These are phyloP conservation scores for Globodera ellingtonae DNA, from an alignment of 1,140 invertebrate species.

Conservation along the genomic window DNA sequence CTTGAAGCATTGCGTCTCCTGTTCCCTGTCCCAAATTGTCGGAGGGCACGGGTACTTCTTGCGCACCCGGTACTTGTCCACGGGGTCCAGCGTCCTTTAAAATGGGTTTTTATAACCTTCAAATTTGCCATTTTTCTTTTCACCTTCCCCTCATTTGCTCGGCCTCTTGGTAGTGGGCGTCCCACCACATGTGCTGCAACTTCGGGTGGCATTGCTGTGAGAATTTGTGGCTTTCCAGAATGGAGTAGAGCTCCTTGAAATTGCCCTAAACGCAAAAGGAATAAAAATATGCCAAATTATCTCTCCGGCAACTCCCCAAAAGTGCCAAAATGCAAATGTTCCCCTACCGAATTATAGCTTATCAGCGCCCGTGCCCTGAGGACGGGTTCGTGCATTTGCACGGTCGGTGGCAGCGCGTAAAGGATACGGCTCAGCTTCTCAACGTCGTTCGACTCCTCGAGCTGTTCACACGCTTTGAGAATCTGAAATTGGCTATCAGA, in stretches of 20 bases:
- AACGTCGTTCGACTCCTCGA: conserved; percentile 97
- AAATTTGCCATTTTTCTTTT: conserved; percentile 9
- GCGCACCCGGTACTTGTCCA: conserved; percentile 76
- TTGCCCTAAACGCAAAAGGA: conserved; percentile 85
- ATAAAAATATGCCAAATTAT: conserved; percentile 59
- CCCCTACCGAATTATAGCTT: conserved; percentile 83
- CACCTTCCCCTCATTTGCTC: conserved; percentile 80
- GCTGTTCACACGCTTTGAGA: conserved; percentile 93
- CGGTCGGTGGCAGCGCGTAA: conserved; percentile 90
- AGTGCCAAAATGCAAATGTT: conserved; percentile 77
- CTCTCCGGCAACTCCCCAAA: conserved; percentile 78
- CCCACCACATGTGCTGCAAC: conserved; percentile 90
- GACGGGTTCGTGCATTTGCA: conserved; percentile 91
- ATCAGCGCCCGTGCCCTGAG: conserved; percentile 92
- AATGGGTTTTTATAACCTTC: neutral
- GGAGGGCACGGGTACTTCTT: conserved; percentile 98
- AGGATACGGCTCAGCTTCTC: conserved; percentile 90
- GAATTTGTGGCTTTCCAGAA: conserved; percentile 94
- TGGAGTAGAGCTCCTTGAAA: conserved; percentile 79
- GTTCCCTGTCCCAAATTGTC: conserved; percentile 99
- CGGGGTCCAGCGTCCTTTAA: conserved; percentile 85
- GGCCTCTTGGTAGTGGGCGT: conserved; percentile 94
- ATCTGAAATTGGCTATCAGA: conserved; percentile 73
- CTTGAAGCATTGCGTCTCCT: conserved; percentile 99
- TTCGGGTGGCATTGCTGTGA: conserved; percentile 92